phyloP scores from a whole-genome alignment of 2,888 invertebrate genomes.

The Oscheius sp. region DNA sequence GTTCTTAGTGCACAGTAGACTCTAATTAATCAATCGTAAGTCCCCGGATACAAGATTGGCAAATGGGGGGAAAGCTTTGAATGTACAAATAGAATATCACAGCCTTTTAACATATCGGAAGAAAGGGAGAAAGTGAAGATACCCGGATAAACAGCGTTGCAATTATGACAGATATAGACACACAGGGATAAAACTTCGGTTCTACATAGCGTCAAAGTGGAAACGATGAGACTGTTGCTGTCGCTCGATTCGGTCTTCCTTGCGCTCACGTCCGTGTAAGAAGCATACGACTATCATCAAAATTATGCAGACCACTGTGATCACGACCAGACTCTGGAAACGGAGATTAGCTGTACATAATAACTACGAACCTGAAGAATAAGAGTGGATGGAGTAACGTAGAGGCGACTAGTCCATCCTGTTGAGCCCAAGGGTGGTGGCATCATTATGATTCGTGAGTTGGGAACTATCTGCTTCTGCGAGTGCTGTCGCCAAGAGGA shows the following conservation, averaged over 20 bases:
- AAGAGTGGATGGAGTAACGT: constrained; percentile 71
- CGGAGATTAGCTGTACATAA: background rate
- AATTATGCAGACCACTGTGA: constrained; percentile 67
- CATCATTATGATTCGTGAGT: constrained; percentile 95
- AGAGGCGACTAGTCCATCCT: constrained; percentile 69
- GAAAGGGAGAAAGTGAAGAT: background rate
- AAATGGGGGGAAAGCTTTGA: too few relatives aligned
- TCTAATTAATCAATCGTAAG: too few relatives aligned
- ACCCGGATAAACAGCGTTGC: constrained; percentile 2
- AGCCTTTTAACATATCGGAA: background rate
- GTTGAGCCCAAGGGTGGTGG: constrained; percentile 79
- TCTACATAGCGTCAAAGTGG: constrained; percentile 73
- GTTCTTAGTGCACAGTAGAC: too few relatives aligned
- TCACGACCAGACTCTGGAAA: constrained; percentile 56
- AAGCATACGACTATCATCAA: constrained; percentile 65
- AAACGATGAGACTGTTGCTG: constrained; percentile 72
- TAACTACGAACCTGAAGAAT: constrained; percentile 57
- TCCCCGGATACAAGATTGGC: too few relatives aligned
- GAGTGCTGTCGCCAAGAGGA: constrained; percentile 50
- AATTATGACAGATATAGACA: constrained; percentile 6
- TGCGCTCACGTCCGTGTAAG: constrained; percentile 69
- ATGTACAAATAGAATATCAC: background rate
- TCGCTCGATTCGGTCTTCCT: constrained; percentile 68
- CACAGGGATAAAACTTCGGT: background rate
- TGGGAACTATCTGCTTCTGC: constrained; percentile 81